Evolutionary conservation across 2,888 invertebrate species (phyloP).

Genomic region (Eupithecia abbreviata): DNA sequence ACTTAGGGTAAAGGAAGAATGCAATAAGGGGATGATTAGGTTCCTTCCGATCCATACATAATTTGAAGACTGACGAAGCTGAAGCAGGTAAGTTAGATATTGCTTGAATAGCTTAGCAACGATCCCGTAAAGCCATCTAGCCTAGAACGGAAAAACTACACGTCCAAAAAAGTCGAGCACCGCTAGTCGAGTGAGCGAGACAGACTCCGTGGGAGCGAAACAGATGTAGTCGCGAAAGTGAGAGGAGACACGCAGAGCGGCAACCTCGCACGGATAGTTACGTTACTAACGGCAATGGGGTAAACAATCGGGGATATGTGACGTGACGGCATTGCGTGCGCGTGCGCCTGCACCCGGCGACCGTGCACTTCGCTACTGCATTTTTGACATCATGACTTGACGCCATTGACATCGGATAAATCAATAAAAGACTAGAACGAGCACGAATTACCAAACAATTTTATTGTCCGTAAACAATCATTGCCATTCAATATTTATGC

Average conservation of each 20-base stretch:
- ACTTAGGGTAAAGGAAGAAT: neutral
- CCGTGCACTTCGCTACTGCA: slow-evolving; percentile 77
- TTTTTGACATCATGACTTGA: slow-evolving; percentile 63
- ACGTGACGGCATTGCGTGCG: slow-evolving; percentile 72
- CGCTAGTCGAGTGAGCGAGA: slow-evolving; percentile 75
- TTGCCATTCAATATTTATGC: neutral
- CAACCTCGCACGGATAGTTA: slow-evolving; percentile 78
- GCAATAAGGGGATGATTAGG: neutral
- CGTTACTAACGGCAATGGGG: slow-evolving; percentile 72
- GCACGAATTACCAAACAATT: neutral
- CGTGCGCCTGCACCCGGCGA: slow-evolving; percentile 69
- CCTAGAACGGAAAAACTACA: slow-evolving; percentile 78
- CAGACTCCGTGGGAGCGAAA: slow-evolving; percentile 54
- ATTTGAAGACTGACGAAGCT: neutral
- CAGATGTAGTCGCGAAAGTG: slow-evolving; percentile 76
- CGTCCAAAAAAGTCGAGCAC: slow-evolving; percentile 81
- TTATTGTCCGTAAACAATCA: neutral
- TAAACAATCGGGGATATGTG: slow-evolving; percentile 79
- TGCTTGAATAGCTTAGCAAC: neutral
- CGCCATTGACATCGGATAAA: slow-evolving; percentile 51
- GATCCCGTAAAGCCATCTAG: slow-evolving; percentile 68
- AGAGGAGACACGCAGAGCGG: slow-evolving; percentile 77
- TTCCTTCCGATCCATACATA: neutral
- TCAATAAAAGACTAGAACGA: slow-evolving; percentile 3
- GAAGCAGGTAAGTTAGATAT: neutral